Evolutionary conservation across 2,113 vertebrate species (phyloP), one percentile per base, ranked within the genome.

Genomic region (Lipotes vexillifer): DNA sequence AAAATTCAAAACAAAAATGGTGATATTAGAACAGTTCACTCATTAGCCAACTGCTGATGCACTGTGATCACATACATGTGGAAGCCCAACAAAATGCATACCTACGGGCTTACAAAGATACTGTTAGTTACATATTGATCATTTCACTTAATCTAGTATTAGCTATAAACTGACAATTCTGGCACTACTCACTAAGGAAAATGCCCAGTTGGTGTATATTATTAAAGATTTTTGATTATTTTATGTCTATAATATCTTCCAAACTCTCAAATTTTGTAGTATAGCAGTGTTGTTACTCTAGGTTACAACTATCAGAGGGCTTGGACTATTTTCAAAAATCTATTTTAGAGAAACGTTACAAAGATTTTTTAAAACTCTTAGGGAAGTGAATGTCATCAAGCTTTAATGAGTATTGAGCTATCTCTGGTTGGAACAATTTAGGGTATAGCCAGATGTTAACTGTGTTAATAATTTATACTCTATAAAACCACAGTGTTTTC

Each of bases 391-490:
- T 77, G 8, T 90, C 85, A 88, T 95, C 49, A 93, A 88, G 6
- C 46, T 96, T 97, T 96, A 86, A 91, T 94, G 63, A 74, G 8
- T 74, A 93, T 41, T 91, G 82, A 93, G 27, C 44, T 86, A 66
- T 82, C 38, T 91, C 66, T 77, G 74, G 46, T 74, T 90, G 44
- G 23, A 91, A 93, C 18, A 85, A 86, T 89, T 86, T 92, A 89
- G 57, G 92, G 14, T 66, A 96, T 8, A 66, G 29, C 7, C 8
- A 81, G 77, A 21, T 25, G 31, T 83, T 97, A 85, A 61, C 17
- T 91, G 66, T 78, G 15, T 78, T 96, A 92, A 88, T 88, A 93
- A 90, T 33, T 87, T 89, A 87, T 44, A 94, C 31, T 91, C 17
- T 63, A 41, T 88, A 71, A 96, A 97, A 82, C 25, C 41, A 93